Evolutionary conservation across 2,888 invertebrate genomes (phyloP), one percentile per base, ranked within the genome.

Genomic region (Stenotaenia linearis): DNA sequence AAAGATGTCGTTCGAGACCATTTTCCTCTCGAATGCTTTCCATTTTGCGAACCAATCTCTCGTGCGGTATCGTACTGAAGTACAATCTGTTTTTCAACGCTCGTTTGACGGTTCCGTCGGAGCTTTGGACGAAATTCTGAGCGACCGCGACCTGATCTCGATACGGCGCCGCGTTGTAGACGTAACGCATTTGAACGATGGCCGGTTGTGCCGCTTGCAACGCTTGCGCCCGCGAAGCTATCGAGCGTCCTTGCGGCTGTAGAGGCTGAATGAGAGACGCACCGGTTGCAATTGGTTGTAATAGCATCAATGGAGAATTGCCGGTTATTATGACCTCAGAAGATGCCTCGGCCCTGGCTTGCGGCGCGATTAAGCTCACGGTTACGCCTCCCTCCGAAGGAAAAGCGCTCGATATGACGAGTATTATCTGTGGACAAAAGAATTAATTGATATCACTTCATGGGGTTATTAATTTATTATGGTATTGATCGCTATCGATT

Each of bases 11-110:
- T 10, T 30, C 74, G 6, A 80, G 56, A 10, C 80, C 80, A 40
- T 80, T 80, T n/a, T 30, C 75, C 37, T 77, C 79, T 25, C 80
- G 76, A n/a, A 74, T 40, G 10, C 77, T 61, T 45, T 80, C 78
- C n/a, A 50, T 32, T 18, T 61, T 50, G 10, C 79, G 79, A 0
- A 80, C 74, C 15, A 80, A n/a, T 32, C 37, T 37, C 56, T 80
- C 30, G 37, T 80, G 80, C 21, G 80, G 80, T 35, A 80, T 77
- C 10, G 25, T 32, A 40, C 69, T 37, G 50, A 80, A 80, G 25
- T 80, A 79, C 10, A 80, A 74, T 18, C 79, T 77, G 23, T 78
- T 80, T n/a, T 35, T 35, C 15, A 56, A 25, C 2, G 78, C 78
- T 6, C n/a, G 9, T 25, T n/a, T 77, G 9, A 35, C 77, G 0